A percentile compares a stretch with the other conserved stretches of the same genome.
phyloP scores from a whole-genome alignment of 2,888 invertebrate species.

The Dione juno region DNA sequence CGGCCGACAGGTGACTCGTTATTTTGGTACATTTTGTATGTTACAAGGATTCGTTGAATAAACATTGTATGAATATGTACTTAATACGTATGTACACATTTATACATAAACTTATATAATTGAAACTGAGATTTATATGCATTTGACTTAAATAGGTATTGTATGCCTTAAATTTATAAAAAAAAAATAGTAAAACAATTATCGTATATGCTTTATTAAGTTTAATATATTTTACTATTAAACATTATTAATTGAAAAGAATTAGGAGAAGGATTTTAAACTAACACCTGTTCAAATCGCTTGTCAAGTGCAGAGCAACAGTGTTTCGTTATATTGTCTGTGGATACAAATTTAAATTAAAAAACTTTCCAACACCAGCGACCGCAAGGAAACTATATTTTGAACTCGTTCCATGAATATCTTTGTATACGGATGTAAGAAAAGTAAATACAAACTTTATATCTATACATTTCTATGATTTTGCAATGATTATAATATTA shows the following conservation, averaged over 20 bases:
- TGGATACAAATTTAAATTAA: slow-evolving; percentile 47
- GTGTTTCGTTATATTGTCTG: slow-evolving; percentile 42
- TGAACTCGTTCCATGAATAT: slow-evolving; percentile 31
- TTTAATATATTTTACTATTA: not conserved
- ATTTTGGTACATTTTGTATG: slow-evolving; percentile 29
- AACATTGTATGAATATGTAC: slow-evolving; percentile 9
- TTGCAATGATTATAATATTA: no score
- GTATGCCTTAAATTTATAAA: no score
- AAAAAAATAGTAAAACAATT: no score
- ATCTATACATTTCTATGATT: slow-evolving; percentile 20
- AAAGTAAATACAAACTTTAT: slow-evolving; percentile 21
- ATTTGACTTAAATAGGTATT: no score
- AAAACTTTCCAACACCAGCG: slow-evolving; percentile 42
- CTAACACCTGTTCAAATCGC: slow-evolving; percentile 17
- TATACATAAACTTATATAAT: no score
- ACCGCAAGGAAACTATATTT: slow-evolving; percentile 35
- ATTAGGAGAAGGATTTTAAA: slow-evolving; percentile 8
- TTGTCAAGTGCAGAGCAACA: slow-evolving; percentile 41
- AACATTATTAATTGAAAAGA: slow-evolving; percentile 4
- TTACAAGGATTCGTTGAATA: slow-evolving; percentile 33
- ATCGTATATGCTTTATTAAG: no score
- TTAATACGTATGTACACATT: not conserved
- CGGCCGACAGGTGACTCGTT: slow-evolving; percentile 39
- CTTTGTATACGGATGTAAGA: slow-evolving; percentile 24
- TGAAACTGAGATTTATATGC: no score